Base-by-base conservation (phyloP, 2,797 vertebrate species). In the Melanogrammus aeglefinus region DNA sequence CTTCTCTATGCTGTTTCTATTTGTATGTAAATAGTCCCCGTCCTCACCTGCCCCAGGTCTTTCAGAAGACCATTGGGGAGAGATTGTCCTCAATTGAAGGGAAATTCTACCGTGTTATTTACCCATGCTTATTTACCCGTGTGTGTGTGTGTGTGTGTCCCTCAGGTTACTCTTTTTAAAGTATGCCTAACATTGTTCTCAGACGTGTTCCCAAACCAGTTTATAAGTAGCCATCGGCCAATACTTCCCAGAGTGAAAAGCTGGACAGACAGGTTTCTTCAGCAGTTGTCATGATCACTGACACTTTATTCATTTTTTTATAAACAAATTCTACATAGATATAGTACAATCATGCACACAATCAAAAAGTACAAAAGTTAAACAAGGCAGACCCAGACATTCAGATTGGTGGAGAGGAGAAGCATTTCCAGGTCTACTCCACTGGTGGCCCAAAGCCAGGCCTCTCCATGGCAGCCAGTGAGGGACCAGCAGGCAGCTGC, bases 201-300 rank as follows among this genome's bases (percentile, higher is more conserved):
- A 27, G 71, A 72, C 36, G 75, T 66, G 73, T 83, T 35, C 77
- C 81, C 21, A 1, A 87, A 83, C 88, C 74, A 13, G 89, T 89
- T 89, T 75, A 77, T 14, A 29, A 57, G 21, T 35, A 8, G 78
- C 81, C 18, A 75, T 47, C 5, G 13, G 6, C 13, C 76, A 74
- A 74, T 47, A 47, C 83, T 75, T 3, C 71, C 47, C 73, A 84
- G 86, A 88, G 82, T 51, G 31, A 82, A 78, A 75, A n/a, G 1
- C 21, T 38, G 3, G 24, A 31, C 70, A 18, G 29, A 29, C 31
- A 0, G 76, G 35, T 63, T 73, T 12, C 16, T 71, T 41, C 63
- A 24, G 24, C 8, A 6, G 51, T 35, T 75, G 10, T 33, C 73
- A 24, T 33, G 71, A 24, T 79, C 63, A 51, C 1, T 63, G 39